Evolutionary conservation across 2,888 invertebrate genomes (phyloP).

Genomic region (Epinotia bilunana): DNA sequence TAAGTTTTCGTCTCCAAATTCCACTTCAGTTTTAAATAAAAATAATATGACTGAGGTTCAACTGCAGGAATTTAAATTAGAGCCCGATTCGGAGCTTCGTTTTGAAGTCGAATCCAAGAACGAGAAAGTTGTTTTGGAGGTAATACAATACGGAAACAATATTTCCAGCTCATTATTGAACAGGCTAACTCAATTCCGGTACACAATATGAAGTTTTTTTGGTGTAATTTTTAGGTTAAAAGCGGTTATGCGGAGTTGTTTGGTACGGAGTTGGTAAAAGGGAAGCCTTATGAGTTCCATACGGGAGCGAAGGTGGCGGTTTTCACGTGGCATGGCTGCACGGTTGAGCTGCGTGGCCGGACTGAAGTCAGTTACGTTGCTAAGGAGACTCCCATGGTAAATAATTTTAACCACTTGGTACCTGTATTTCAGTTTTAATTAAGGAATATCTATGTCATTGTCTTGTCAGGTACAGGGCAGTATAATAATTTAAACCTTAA

Average conservation of each 20-base stretch:
- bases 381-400: slow-evolving; percentile 97
- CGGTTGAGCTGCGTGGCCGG: slow-evolving; percentile 92
- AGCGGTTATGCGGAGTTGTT: slow-evolving; percentile 97
- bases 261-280: slow-evolving; percentile 97
- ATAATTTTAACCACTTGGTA: slow-evolving; percentile 21
- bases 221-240: slow-evolving; percentile 86
- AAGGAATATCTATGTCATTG: background rate
- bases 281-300: slow-evolving; percentile 95
- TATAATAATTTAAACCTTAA: background rate
- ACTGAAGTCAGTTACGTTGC: slow-evolving; percentile 97
- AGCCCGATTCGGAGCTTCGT: slow-evolving; percentile 94
- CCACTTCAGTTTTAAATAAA: background rate
- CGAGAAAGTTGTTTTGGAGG: slow-evolving; percentile 92
- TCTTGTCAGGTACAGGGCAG: background rate
- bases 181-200: background rate
- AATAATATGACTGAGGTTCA: slow-evolving; percentile 78
- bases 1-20: background rate
- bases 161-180: background rate
- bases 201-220: background rate
- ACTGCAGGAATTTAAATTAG: slow-evolving; percentile 91
- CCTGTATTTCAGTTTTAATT: background rate
- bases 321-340: slow-evolving; percentile 98
- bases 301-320: slow-evolving; percentile 97
- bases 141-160: slow-evolving; percentile 56
- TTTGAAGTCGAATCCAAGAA: slow-evolving; percentile 96